These are phyloP conservation scores for Poecilobothrus nobilitatus DNA, from an alignment of 2,888 invertebrate genomes.

Conservation along the genomic window DNA sequence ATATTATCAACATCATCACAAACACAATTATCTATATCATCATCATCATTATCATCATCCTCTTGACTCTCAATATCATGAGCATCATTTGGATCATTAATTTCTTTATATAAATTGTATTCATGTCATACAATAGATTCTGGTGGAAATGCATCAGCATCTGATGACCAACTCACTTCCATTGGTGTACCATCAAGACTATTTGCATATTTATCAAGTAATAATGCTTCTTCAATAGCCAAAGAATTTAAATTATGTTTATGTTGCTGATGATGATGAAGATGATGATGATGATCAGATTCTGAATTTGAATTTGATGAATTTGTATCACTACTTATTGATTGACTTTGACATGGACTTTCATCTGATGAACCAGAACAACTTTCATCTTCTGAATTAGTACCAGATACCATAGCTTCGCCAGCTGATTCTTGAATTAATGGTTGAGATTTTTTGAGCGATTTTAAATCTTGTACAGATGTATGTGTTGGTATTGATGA, in stretches of 20 bases:
- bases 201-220: constrained; percentile 34
- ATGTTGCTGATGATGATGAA: constrained; percentile 30
- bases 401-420: constrained; percentile 59
- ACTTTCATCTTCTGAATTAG: constrained; percentile 52
- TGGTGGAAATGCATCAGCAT: constrained; percentile 34
- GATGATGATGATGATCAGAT: constrained; percentile 26
- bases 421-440: constrained; percentile 57
- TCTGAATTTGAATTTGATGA: constrained; percentile 41
- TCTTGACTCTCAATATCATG: not conserved
- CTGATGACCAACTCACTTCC: constrained; percentile 46
- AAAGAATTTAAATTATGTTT: constrained; percentile 8
- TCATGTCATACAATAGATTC: constrained; percentile 38
- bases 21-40: not conserved
- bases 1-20: not conserved
- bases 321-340: constrained; percentile 37
- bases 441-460: constrained; percentile 36
- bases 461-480: constrained; percentile 35
- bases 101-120: constrained; percentile 5
- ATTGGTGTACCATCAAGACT: constrained; percentile 46
- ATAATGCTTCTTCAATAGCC: constrained; percentile 36
- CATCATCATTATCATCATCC: constrained; percentile 37
- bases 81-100: not conserved
- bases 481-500: constrained; percentile 30
- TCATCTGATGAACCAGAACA: constrained; percentile 46
- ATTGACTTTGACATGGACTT: constrained; percentile 44